Evolutionary conservation across 1,140 invertebrate species (phyloP).

Genomic region (Muscidifurax raptorellus): DNA sequence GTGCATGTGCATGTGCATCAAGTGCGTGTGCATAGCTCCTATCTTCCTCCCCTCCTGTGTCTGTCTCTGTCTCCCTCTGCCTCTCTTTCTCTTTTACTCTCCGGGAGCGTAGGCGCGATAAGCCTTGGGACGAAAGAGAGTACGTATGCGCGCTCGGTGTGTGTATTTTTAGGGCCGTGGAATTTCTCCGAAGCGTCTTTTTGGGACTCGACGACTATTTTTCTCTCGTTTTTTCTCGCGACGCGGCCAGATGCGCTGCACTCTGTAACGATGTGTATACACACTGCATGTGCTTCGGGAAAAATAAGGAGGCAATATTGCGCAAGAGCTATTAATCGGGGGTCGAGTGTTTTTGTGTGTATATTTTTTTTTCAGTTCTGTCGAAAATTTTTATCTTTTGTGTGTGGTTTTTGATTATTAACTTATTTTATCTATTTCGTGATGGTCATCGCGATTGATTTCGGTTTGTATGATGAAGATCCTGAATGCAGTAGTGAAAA

Average conservation of each 20-base stretch:
- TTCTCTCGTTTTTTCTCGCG: conserved; percentile 17
- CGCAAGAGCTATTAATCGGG: conserved; percentile 29
- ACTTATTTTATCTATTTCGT: no score
- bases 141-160: conserved; percentile 23
- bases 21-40: conserved; percentile 54
- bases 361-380: not conserved
- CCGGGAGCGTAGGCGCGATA: conserved; percentile 55
- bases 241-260: conserved; percentile 25
- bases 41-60: not conserved
- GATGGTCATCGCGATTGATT: no score
- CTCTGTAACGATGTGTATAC: conserved; percentile 10
- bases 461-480: no score
- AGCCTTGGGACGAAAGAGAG: conserved; percentile 55
- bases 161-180: conserved; percentile 59
- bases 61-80: conserved; percentile 19
- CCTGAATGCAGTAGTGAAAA: not conserved
- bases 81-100: conserved; percentile 44
- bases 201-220: conserved; percentile 5
- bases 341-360: not conserved
- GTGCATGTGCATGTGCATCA: conserved; percentile 62
- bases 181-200: conserved; percentile 52
- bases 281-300: not conserved
- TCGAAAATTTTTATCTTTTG: no score
- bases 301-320: conserved; percentile 18
- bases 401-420: no score